phyloP scores from a whole-genome alignment of 2,113 vertebrate species.

The Cheirogaleus medius region DNA sequence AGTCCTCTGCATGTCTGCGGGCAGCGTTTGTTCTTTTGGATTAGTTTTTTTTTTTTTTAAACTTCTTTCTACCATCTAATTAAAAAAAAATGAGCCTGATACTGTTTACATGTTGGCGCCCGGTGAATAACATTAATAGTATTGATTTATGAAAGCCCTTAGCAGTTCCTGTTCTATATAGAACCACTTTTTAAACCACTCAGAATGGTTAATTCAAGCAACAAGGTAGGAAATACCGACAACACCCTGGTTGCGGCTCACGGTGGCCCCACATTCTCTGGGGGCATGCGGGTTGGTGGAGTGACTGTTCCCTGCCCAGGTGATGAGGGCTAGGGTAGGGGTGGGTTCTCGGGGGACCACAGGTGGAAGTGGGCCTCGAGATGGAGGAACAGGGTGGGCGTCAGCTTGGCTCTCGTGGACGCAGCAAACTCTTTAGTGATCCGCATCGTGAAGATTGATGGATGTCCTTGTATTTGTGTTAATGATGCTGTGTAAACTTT shows the following conservation, averaged over 20 bases:
- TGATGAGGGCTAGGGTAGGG: no score
- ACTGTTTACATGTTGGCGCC: not conserved
- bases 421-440: not conserved
- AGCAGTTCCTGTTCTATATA: accelerated
- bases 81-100: not conserved
- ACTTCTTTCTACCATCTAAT: not conserved
- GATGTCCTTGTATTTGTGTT: not conserved
- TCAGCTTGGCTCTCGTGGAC: accelerated
- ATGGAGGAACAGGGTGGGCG: not conserved
- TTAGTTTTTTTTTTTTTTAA: not conserved
- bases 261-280: accelerated
- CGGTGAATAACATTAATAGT: accelerated
- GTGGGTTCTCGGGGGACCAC: no score
- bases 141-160: accelerated
- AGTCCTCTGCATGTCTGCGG: not conserved
- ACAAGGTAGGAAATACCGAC: not conserved
- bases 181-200: not conserved
- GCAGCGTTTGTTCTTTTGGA: not conserved
- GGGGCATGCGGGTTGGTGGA: not conserved
- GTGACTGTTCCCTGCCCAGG: not conserved
- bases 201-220: not conserved
- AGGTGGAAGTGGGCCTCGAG: not conserved
- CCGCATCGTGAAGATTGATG: accelerated
- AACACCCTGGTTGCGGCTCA: accelerated
- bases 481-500: accelerated